Percentiles rank a stretch among this genome's conserved stretches.
Conservation (phyloP, 2,888 invertebrate genomes). For the Anthrax anthrax region DNA sequence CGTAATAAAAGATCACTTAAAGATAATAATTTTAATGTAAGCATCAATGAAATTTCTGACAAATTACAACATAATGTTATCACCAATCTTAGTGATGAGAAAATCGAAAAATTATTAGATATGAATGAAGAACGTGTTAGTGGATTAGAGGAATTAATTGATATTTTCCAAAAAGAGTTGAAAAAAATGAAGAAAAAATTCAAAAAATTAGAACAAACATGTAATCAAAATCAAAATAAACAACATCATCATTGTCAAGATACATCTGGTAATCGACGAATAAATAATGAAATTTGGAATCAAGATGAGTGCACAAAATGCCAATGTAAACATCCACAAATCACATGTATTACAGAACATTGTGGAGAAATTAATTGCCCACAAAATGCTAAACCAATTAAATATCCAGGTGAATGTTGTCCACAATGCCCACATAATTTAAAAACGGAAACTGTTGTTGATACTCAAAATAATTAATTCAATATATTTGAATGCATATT, state of each 20-base stretch:
- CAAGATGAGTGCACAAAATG: constrained; percentile 38
- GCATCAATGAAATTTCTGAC: constrained; percentile 11
- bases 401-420: constrained; percentile 34
- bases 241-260: constrained; percentile 32
- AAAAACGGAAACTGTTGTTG: constrained; percentile 9
- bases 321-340: constrained; percentile 35
- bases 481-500: no score
- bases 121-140: constrained; percentile 36
- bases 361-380: constrained; percentile 32
- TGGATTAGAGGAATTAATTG: constrained; percentile 40
- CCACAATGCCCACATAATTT: constrained; percentile 26
- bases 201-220: constrained; percentile 31
- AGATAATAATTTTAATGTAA: constrained; percentile 6
- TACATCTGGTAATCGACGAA: constrained; percentile 29
- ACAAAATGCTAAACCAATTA: constrained; percentile 23
- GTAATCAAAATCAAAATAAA: constrained; percentile 15
- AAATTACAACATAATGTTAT: background rate
- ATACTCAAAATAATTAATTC: background rate
- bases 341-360: constrained; percentile 34
- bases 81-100: constrained; percentile 19
- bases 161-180: constrained; percentile 38
- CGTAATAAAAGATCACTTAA: constrained; percentile 19
- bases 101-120: constrained; percentile 17
- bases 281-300: constrained; percentile 37
- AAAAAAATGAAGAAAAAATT: constrained; percentile 38